Evolutionary conservation across 1,140 invertebrate species (phyloP), one percentile per base, ranked within the genome.

Genomic region (Neodiprion pinetum): DNA sequence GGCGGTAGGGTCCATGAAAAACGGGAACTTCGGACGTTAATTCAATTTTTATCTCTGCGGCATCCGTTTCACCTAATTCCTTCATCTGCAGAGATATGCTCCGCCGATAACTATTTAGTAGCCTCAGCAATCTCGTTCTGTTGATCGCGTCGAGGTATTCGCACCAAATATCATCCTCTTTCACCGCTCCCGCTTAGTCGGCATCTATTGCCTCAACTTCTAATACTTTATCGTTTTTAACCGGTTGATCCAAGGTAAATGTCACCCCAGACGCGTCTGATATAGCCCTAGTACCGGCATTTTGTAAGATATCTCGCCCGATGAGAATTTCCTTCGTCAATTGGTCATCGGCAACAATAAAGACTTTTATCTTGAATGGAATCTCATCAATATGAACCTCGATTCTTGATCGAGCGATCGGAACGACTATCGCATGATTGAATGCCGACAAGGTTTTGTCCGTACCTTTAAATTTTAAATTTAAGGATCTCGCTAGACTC

Each of bases 11-110:
- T 9, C 73, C 14, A 65, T 74, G 73, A 67, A 21, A 74, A 11
- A 74, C 73, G 0, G 73, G 73, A 12, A 12, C 28, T 0, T 74
- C 69, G 12, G 5, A 21, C 21, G 40, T 10, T 47, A 74, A 48
- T 12, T 74, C 69, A n/a, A 74, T 71, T 74, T 71, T 74, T 49
- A 74, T 71, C n/a, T 74, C 69, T 3, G 73, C n/a, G 5, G 61
- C 69, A 14, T 71, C 47, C n/a, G 73, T 50, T 7, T 14, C 71
- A 5, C 73, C 73, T 61, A 74, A n/a, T 65, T 74, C 73, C 1
- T 9, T 8, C 3, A 47, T 74, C 3, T 74, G 70, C 11, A 74
- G 47, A 0, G 73, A 74, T n/a, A 71, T 40, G 14, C 53, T 65
- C 5, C 0, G 7, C 70, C 73, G 50, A 21, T 21, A 21, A 21